Percentiles rank a stretch among this genome's conserved stretches.
These are phyloP conservation scores for Ectemnius lituratus DNA, from an alignment of 2,888 invertebrate species.

Conservation along the genomic window DNA sequence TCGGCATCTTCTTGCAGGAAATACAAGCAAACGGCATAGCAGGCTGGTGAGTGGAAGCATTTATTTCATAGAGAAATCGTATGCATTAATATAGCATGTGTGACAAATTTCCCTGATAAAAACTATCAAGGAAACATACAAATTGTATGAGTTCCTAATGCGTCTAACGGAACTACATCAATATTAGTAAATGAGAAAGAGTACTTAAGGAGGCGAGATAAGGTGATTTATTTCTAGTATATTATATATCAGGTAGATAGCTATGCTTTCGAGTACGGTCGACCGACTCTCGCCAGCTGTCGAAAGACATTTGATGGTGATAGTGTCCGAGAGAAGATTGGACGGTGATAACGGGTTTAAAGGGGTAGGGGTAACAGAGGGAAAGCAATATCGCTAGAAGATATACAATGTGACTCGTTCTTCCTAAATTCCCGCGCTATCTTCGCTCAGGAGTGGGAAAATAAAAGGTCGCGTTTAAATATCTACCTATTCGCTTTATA, in stretches of 20 bases:
- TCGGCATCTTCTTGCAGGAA: slow-evolving; percentile 84
- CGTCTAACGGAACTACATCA: no score
- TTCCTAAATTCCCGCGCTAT: background rate
- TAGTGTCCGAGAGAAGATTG: slow-evolving; percentile 25
- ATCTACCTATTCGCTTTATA: no score
- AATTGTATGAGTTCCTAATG: no score
- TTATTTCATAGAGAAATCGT: no score
- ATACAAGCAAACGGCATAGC: slow-evolving; percentile 83
- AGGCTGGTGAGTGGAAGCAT: slow-evolving; percentile 79
- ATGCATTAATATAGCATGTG: no score
- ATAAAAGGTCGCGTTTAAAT: no score
- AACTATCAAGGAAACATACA: no score
- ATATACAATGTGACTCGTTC: slow-evolving; percentile 28
- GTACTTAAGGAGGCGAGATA: no score
- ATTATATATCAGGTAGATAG: background rate
- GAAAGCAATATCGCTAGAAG: slow-evolving; percentile 5
- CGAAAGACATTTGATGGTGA: slow-evolving; percentile 24
- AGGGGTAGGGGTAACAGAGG: slow-evolving; percentile 5
- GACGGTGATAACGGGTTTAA: slow-evolving; percentile 19
- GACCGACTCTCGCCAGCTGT: slow-evolving; percentile 25
- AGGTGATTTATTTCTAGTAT: background rate
- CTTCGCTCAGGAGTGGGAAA: background rate
- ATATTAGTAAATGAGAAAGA: no score
- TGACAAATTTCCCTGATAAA: no score
- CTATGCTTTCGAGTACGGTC: slow-evolving; percentile 1